Percentiles rank a stretch among this genome's conserved stretches.
phyloP scores from a whole-genome alignment of 2,888 invertebrate species.

The Plagiodera versicolora region DNA sequence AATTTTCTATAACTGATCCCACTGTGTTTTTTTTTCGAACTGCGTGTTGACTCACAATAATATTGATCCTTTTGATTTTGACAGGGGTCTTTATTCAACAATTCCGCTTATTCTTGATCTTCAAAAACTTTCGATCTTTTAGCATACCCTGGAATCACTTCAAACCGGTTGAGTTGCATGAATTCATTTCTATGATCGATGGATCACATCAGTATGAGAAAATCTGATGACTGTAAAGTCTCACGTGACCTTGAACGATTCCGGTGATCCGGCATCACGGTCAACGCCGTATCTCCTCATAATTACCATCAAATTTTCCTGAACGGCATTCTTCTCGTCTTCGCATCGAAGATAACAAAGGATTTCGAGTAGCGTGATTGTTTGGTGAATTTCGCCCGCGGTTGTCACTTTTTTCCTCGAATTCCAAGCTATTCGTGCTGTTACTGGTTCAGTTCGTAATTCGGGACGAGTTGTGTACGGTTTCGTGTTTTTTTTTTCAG shows the following conservation, averaged over 20 bases:
- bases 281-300: not conserved
- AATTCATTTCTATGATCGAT: no score
- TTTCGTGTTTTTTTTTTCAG: conserved; percentile 15
- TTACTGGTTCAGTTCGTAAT: conserved; percentile 30
- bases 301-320: conserved; percentile 17
- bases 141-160: no score
- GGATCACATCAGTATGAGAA: no score
- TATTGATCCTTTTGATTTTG: no score
- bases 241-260: not conserved
- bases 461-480: conserved; percentile 12
- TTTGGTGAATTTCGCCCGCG: conserved; percentile 45
- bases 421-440: conserved; percentile 33
- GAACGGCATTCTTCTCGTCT: conserved; percentile 18
- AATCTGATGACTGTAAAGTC: no score
- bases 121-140: no score
- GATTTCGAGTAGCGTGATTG: conserved; percentile 44
- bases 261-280: not conserved
- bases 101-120: no score
- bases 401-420: conserved; percentile 46
- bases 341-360: conserved; percentile 16
- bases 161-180: no score
- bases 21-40: no score
- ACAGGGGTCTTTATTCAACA: no score
- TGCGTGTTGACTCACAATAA: no score
- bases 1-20: no score